These are phyloP conservation scores for Zootoca vivipara DNA, from an alignment of 2,113 vertebrate genomes.

Conservation along the genomic window DNA sequence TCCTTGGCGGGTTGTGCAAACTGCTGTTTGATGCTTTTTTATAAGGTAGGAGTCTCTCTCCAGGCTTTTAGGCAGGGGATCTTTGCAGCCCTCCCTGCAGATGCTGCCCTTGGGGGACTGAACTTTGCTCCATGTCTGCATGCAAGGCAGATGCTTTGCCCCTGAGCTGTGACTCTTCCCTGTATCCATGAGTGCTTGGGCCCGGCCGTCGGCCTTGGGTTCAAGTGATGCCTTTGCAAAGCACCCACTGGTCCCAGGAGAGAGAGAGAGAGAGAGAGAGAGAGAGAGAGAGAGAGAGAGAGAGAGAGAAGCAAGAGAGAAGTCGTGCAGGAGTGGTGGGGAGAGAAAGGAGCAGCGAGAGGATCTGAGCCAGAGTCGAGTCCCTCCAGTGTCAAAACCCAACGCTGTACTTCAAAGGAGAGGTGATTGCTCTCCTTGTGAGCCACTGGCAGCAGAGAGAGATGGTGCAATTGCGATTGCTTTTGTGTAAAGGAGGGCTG, in stretches of 20 bases:
- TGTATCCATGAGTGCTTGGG: background rate
- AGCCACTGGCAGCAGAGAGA: conserved; percentile 42
- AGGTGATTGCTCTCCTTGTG: conserved; percentile 76
- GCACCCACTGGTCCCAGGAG: background rate
- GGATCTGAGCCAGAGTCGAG: conserved; percentile 55
- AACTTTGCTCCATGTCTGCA: too few species aligned
- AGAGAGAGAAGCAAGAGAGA: too few species aligned
- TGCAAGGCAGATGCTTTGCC: too few species aligned
- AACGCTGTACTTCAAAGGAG: conserved; percentile 69
- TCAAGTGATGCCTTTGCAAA: background rate
- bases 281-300: background rate
- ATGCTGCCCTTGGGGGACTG: too few species aligned
- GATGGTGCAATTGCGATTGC: conserved; percentile 45
- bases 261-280: background rate
- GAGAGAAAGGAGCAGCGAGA: conserved; percentile 6
- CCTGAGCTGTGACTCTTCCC: too few species aligned
- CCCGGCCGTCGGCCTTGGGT: background rate
- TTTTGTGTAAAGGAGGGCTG: conserved; percentile 68
- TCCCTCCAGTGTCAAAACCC: conserved; percentile 59
- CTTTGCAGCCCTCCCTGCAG: too few species aligned
- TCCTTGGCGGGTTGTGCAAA: too few species aligned
- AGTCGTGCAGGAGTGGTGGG: accelerated
- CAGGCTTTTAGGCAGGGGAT: too few species aligned
- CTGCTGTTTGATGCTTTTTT: too few species aligned
- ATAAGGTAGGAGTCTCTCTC: too few species aligned